Evolutionary conservation across 2,888 invertebrate genomes (phyloP).

Genomic region (Antitype chi): DNA sequence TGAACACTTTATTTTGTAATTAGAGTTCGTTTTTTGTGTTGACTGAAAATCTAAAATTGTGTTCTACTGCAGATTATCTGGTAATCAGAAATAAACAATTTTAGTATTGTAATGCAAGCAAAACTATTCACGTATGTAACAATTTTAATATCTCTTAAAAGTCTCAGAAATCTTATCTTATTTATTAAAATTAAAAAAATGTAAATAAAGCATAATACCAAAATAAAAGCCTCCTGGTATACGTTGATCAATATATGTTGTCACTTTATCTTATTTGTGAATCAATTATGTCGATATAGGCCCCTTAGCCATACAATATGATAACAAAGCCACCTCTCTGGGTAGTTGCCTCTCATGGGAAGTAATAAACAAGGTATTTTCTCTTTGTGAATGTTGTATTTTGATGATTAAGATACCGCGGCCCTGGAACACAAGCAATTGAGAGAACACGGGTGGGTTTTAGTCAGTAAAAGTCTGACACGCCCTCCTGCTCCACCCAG

Average conservation of each 20-base stretch:
- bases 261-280: constrained; percentile 13
- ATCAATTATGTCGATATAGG: constrained; percentile 39
- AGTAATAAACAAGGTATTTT: not conserved
- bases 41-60: not conserved
- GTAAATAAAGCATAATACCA: too few relatives aligned
- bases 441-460: too few relatives aligned
- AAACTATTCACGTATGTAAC: too few relatives aligned
- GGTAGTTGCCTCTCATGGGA: not conserved
- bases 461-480: too few relatives aligned
- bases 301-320: constrained; percentile 40
- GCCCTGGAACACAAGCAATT: too few relatives aligned
- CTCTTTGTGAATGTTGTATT: constrained; percentile 4
- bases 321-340: constrained; percentile 18
- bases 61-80: not conserved
- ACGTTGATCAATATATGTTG: too few relatives aligned
- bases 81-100: not conserved
- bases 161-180: too few relatives aligned
- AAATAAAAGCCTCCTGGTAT: too few relatives aligned
- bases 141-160: too few relatives aligned
- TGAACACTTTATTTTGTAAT: constrained; percentile 23
- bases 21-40: not conserved
- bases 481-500: too few relatives aligned
- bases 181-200: too few relatives aligned
- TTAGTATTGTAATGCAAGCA: not conserved
- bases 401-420: not conserved